These are phyloP conservation scores for Drosophila pallidifrons DNA, from an alignment of 1,140 invertebrate genomes.

Conservation along the genomic window DNA sequence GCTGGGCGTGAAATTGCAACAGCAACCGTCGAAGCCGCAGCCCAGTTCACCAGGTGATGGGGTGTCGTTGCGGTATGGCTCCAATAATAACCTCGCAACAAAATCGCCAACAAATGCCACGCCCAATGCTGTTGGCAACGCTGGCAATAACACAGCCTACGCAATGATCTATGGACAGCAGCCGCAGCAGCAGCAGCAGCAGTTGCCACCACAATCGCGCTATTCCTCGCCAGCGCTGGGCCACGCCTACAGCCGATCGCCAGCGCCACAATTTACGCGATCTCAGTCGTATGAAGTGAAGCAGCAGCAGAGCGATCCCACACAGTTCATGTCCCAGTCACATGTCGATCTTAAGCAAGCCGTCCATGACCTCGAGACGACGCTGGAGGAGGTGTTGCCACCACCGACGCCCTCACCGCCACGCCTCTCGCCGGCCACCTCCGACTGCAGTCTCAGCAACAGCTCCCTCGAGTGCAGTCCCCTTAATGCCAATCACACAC, in stretches of 20 bases:
- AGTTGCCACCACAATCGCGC: constrained; percentile 50
- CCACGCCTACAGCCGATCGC: constrained; percentile 49
- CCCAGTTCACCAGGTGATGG: constrained; percentile 62
- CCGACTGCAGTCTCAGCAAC: constrained; percentile 75
- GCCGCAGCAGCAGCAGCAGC: constrained; percentile 23
- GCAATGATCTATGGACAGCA: constrained; percentile 60
- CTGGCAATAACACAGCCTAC: constrained; percentile 43
- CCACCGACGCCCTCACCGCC: constrained; percentile 35
- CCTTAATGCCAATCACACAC: constrained; percentile 19
- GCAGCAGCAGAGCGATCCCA: constrained; percentile 49
- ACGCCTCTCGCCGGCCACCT: constrained; percentile 73
- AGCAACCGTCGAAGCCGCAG: constrained; percentile 63
- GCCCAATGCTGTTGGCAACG: constrained; percentile 31
- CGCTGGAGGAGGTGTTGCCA: constrained; percentile 68
- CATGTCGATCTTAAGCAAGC: constrained; percentile 83
- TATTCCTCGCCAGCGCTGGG: constrained; percentile 73
- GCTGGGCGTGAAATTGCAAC: constrained; percentile 85
- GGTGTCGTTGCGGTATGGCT: constrained; percentile 75
- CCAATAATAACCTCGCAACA: constrained; percentile 75
- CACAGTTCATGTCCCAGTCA: constrained; percentile 78
- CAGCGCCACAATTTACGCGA: constrained; percentile 65
- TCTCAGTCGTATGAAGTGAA: constrained; percentile 82
- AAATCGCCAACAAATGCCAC: constrained; percentile 61
- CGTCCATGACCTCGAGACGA: constrained; percentile 76
- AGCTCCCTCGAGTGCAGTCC: constrained; percentile 67